Conservation (phyloP, 2,113 vertebrate genomes). For the Anoura caudifer region DNA sequence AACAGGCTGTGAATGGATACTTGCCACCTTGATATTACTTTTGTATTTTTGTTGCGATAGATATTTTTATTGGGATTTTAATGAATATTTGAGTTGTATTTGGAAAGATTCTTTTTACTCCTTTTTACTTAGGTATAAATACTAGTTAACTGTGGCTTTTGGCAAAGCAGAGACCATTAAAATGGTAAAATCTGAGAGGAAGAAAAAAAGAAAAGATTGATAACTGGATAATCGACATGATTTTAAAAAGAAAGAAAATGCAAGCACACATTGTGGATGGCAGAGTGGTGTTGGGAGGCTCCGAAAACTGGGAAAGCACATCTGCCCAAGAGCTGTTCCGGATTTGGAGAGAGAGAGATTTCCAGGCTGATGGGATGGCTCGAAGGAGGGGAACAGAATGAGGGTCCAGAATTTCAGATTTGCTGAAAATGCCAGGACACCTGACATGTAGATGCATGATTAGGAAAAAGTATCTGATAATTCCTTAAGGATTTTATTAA, state of each 20-base stretch:
- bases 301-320: background rate
- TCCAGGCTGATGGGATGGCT: rapidly evolving
- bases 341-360: background rate
- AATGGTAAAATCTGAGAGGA: background rate
- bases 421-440: background rate
- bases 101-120: background rate
- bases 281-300: background rate
- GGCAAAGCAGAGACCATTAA: background rate
- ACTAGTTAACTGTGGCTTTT: background rate
- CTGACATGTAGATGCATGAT: background rate
- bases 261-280: rapidly evolving
- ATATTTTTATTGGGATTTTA: background rate
- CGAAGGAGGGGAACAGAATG: background rate
- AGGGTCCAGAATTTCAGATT: background rate
- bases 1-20: background rate
- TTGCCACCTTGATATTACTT: background rate
- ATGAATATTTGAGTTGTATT: background rate
- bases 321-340: background rate
- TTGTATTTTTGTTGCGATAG: background rate
- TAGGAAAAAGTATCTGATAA: background rate
- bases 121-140: background rate
- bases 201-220: background rate
- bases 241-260: background rate
- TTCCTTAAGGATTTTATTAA: background rate
- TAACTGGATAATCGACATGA: background rate